Percentiles rank a stretch among this genome's conserved stretches.
phyloP scores from a whole-genome alignment of 2,113 vertebrate species.

The Percopsis transmontana region DNA sequence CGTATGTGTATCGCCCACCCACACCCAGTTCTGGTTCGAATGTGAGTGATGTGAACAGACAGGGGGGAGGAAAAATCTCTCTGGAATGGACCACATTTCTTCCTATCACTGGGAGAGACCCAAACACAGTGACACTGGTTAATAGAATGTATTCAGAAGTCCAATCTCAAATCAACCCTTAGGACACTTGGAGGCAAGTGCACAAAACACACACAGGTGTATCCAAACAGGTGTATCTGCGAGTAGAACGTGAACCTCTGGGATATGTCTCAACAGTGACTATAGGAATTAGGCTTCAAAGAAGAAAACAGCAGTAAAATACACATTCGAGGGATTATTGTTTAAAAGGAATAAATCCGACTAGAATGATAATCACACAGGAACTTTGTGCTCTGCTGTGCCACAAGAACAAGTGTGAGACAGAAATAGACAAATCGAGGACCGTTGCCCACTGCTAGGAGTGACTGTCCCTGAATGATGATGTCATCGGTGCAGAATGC shows the following conservation, averaged over 20 bases:
- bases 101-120: constrained; percentile 6
- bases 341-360: constrained; percentile 3
- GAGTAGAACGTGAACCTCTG: too few relatives aligned
- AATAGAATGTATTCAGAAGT: constrained; percentile 1
- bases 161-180: constrained; percentile 23
- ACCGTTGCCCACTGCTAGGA: constrained; percentile 20
- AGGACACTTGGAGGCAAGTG: neutral
- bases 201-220: neutral
- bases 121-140: constrained; percentile 27
- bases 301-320: constrained; percentile 16
- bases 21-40: neutral
- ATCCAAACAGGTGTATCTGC: too few relatives aligned
- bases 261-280: neutral
- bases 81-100: constrained; percentile 16
- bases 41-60: neutral
- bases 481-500: constrained; percentile 46
- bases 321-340: neutral
- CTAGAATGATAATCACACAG: neutral
- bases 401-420: constrained; percentile 10
- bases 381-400: constrained; percentile 1
- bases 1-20: too few relatives aligned
- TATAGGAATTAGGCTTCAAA: constrained; percentile 17
- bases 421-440: constrained; percentile 10
- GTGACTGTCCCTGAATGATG: constrained; percentile 67
- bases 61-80: neutral